Base-by-base conservation (phyloP, 2,113 vertebrate genomes). In the Podocnemis expansa region DNA sequence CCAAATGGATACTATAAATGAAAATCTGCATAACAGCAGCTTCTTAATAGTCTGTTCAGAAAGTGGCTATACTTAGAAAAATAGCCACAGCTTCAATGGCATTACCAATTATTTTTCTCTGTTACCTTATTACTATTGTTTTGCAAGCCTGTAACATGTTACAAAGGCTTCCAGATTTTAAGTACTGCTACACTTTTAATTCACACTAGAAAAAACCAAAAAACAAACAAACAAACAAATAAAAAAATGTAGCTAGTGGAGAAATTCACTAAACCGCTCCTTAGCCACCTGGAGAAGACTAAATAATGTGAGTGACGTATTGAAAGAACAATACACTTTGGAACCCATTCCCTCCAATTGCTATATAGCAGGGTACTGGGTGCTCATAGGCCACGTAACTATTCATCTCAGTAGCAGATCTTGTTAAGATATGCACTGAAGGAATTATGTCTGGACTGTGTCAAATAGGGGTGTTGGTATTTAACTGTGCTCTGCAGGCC, bases 381-480 rank as follows among this genome's bases (percentile, higher is more conserved):
- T 14, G 67, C 7, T 21, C 6, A 22, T 24, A 29, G 73, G 82
- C 80, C 10, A 1, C 55, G 25, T 0, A 2, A 92, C 52, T 3
- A 0, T 2, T 12, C 3, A 10, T 34, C 67, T 22, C 89, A 47
- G 92, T 78, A 91, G 91, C 70, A 4, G 2, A 85, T 91, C 91
- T 92, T 70, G 75, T 85, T 80, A 93, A 92, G 92, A 94, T 82
- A 60, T 5, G 43, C 79, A 45, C 38, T 6, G 7, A 83, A 91
- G 85, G 93, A 94, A 76, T 75, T 8, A 1, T 34, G 92, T 97
- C 98, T 98, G 98, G 93, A 22, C 83, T 58, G 78, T 76, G 17
- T 96, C 95, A 88, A 89, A 94, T 17, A 16, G 86, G 88, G 86
- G 94, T 95, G 80, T 96, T 91, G 95, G 96, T 97, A 87, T 97